Conservation (phyloP, 2,113 vertebrate species). For the Lepus timidus region DNA sequence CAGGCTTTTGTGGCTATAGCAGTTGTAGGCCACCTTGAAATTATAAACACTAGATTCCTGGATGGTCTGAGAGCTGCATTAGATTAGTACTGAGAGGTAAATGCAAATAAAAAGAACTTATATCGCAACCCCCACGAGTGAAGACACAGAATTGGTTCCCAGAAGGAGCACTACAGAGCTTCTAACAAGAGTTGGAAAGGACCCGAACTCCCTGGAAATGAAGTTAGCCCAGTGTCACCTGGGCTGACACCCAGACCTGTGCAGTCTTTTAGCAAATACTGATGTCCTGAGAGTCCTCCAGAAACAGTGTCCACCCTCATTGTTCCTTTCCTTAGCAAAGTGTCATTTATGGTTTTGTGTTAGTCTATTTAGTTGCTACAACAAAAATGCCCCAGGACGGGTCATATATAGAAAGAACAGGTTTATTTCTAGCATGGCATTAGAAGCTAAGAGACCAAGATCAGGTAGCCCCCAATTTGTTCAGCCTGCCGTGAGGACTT, state of each 20-base stretch:
- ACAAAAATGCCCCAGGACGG: no score
- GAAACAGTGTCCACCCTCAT: fast-evolving
- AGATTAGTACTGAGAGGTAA: background rate
- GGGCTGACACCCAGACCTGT: no score
- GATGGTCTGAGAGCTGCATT: background rate
- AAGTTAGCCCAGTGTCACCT: background rate
- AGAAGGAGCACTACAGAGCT: background rate
- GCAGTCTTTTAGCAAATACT: background rate
- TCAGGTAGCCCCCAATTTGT: no score
- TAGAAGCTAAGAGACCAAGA: no score
- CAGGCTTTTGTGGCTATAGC: fast-evolving
- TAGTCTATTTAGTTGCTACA: no score
- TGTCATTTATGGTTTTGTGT: background rate
- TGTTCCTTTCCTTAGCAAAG: background rate
- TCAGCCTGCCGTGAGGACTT: no score
- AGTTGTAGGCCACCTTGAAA: background rate
- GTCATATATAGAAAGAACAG: no score
- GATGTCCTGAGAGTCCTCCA: background rate
- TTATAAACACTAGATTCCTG: background rate
- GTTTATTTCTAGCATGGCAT: no score
- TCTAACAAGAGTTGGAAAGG: background rate
- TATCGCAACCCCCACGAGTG: background rate
- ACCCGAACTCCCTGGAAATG: fast-evolving
- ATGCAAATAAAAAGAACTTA: background rate
- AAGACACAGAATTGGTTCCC: background rate